A percentile compares a stretch with the other conserved stretches of the same genome.
Evolutionary conservation across 2,797 vertebrate species (phyloP).

Genomic region (Chelmon rostratus): DNA sequence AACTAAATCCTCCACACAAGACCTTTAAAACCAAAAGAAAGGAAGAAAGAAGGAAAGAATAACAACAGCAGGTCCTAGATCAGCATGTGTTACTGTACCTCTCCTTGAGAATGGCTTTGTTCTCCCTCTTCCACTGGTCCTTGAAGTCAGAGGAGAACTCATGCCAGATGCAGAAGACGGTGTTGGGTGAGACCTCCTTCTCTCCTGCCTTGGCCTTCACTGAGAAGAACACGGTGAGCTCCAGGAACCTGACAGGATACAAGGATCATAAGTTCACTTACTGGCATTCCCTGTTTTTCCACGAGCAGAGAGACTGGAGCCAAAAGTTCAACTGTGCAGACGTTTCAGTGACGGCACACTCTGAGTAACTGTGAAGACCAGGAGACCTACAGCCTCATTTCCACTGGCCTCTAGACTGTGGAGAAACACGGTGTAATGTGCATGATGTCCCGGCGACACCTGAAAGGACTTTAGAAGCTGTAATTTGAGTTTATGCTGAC

Average conservation of each 20-base stretch:
- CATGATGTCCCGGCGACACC: background rate
- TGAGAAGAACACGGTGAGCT: conserved; percentile 92
- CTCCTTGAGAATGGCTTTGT: conserved; percentile 94
- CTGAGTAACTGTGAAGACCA: background rate
- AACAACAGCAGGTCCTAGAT: background rate
- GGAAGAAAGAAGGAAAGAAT: background rate
- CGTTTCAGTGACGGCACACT: background rate
- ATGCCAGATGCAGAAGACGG: conserved; percentile 95
- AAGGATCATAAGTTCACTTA: background rate
- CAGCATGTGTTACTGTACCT: conserved; percentile 82
- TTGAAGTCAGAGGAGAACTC: conserved; percentile 99
- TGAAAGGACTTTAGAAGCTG: background rate
- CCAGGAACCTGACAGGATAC: conserved; percentile 88
- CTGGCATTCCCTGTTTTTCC: background rate
- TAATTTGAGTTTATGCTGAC: background rate
- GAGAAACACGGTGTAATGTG: no score
- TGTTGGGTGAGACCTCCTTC: conserved; percentile 94
- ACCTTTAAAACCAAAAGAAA: background rate
- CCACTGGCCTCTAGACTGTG: background rate
- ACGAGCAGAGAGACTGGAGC: background rate
- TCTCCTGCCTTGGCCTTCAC: conserved; percentile 96
- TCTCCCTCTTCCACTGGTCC: conserved; percentile 97
- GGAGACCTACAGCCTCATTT: no score
- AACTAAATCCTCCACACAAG: no score
- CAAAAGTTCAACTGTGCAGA: background rate